Evolutionary conservation across 2,888 invertebrate species (phyloP).

Genomic region (Boloria euphrosyne): DNA sequence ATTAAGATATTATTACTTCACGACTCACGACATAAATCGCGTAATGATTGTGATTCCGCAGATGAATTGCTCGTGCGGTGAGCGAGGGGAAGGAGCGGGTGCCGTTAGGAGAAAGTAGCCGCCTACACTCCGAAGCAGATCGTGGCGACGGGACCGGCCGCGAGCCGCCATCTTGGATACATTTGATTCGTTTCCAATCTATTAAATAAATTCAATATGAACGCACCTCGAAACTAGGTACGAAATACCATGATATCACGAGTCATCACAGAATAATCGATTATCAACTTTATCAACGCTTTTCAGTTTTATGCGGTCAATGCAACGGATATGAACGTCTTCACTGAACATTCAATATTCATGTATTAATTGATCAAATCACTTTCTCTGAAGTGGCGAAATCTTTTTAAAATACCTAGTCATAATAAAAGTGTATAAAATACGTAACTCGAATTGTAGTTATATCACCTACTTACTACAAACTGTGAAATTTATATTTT

Average conservation of each 20-base stretch:
- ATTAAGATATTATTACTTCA: constrained; percentile 48
- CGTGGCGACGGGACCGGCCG: constrained; percentile 60
- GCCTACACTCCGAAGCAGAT: constrained; percentile 68
- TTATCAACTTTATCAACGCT: constrained; percentile 21
- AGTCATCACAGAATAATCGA: constrained; percentile 17
- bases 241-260: constrained; percentile 9
- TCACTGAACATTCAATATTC: neutral
- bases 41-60: constrained; percentile 54
- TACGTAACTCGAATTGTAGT: constrained; percentile 42
- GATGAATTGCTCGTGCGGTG: constrained; percentile 47
- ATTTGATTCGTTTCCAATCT: constrained; percentile 59
- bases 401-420: constrained; percentile 53
- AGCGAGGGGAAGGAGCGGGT: constrained; percentile 54
- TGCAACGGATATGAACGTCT: neutral
- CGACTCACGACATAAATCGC: constrained; percentile 55
- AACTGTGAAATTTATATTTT: neutral
- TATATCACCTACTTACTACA: constrained; percentile 23
- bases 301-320: constrained; percentile 8
- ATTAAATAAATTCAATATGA: constrained; percentile 45
- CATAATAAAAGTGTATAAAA: constrained; percentile 33
- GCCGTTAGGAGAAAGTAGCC: constrained; percentile 82
- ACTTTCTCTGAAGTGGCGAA: constrained; percentile 60
- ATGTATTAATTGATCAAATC: constrained; percentile 38
- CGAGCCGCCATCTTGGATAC: constrained; percentile 57
- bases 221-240: constrained; percentile 20